These are phyloP conservation scores for Eupithecia subumbrata DNA, from an alignment of 2,888 invertebrate species.

Conservation along the genomic window DNA sequence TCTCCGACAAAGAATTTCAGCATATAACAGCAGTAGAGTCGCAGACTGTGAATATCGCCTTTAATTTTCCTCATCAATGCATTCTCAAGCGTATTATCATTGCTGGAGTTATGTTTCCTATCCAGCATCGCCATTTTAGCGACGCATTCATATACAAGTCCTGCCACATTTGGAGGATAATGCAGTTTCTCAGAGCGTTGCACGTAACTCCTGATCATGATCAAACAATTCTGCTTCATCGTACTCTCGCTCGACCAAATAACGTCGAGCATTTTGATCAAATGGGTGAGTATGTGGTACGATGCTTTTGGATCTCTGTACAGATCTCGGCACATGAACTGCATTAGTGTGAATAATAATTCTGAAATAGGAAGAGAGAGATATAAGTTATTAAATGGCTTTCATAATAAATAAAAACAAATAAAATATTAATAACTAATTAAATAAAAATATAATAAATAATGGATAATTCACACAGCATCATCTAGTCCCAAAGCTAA, in stretches of 20 bases:
- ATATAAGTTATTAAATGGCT: no score
- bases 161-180: conserved; percentile 71
- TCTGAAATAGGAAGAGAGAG: conserved; percentile 56
- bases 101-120: conserved; percentile 49
- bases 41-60: conserved; percentile 62
- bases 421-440: no score
- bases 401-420: no score
- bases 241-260: conserved; percentile 61
- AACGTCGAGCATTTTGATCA: conserved; percentile 63
- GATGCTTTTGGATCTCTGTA: conserved; percentile 70
- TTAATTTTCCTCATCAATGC: conserved; percentile 61
- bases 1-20: conserved; percentile 54
- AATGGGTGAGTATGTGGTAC: conserved; percentile 59
- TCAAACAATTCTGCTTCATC: conserved; percentile 71
- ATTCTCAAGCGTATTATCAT: conserved; percentile 58
- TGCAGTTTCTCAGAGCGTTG: conserved; percentile 65
- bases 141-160: conserved; percentile 72
- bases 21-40: conserved; percentile 71
- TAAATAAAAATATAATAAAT: no score
- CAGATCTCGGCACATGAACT: conserved; percentile 68
- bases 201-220: conserved; percentile 74
- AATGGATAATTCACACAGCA: no score
- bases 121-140: conserved; percentile 65
- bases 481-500: no score
- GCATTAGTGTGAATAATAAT: conserved; percentile 67